A percentile compares a stretch with the other conserved stretches of the same genome.
These are phyloP conservation scores for Poeciliopsis paucimaculata DNA, from an alignment of 2,797 vertebrate species.

Conservation along the genomic window DNA sequence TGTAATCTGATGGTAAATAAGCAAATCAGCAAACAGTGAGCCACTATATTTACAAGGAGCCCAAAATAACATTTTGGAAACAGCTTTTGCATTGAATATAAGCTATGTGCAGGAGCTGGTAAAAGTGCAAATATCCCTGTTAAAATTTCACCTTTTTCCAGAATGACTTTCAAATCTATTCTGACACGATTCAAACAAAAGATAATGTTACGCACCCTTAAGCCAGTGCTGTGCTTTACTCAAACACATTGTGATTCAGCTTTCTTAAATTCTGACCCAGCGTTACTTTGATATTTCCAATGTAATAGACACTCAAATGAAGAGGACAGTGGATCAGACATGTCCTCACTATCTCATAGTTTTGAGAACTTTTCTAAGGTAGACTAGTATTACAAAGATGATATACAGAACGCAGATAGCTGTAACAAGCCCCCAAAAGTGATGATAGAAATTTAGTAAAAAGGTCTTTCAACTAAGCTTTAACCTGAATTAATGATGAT, in stretches of 20 bases:
- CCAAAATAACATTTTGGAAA: not conserved
- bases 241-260: not conserved
- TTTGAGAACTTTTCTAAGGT: not conserved
- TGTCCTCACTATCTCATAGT: not conserved
- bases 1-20: slow-evolving; percentile 3
- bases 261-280: not conserved
- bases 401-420: not conserved
- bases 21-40: not conserved
- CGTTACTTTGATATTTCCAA: not conserved
- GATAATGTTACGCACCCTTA: not conserved
- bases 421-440: not conserved
- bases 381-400: not conserved
- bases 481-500: not conserved
- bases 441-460: not conserved
- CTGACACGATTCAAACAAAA: not conserved
- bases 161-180: not conserved
- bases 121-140: not conserved
- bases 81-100: not conserved
- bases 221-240: not conserved
- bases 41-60: not conserved
- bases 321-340: not conserved
- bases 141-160: not conserved
- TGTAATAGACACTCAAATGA: not conserved
- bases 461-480: not conserved
- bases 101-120: not conserved